Base-by-base conservation (phyloP, 2,888 invertebrate genomes). In the Coleophora deauratella region DNA sequence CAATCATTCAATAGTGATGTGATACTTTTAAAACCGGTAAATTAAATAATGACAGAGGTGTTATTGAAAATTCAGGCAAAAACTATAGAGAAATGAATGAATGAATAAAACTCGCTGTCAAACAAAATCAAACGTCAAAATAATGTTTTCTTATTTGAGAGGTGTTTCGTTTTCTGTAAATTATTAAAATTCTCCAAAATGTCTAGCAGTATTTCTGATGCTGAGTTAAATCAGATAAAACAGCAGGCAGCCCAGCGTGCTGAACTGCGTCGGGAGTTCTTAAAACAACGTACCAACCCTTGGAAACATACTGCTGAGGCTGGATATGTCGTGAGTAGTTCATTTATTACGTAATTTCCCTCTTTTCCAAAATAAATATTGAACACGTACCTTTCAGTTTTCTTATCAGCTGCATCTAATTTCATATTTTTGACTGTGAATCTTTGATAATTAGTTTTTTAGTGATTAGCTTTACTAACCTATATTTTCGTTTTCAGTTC, bases 261-360 rank as follows among this genome's bases (percentile, higher is more conserved):
- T 40, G 73, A 70, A 31, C 66, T 92, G 50, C 88, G 95, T 48
- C 78, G 86, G n/a, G 90, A 94, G 62, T 96, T 91, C 66, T 65
- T 91, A 14, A 93, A 92, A 70, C 88, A 92, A 59, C 71, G 78
- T 21, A 84, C 89, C 0, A 91, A 94, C 72, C 96, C 96, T 2
- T 88, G 88, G 66, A 87, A 89, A 59, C 90, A 92, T 81, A 89
- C 88, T 10, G 73, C 86, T 0, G 89, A 91, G 70, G 90, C 91
- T 54, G 93, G 93, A 37, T 82, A 87, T 69, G 82, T 93, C 68
- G 93, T 94, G 87, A 87, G 92, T 90, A 62, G 49, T 50, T 45
- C n/a, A n/a, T n/a, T 3, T 40, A 70, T 82, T 82, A 82, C 80
- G 80, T 81, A 82, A 82, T 77, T 72, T 61, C 52, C 41, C 49